Base-by-base conservation (phyloP, 2,888 invertebrate species). In the Epinotia nisella region DNA sequence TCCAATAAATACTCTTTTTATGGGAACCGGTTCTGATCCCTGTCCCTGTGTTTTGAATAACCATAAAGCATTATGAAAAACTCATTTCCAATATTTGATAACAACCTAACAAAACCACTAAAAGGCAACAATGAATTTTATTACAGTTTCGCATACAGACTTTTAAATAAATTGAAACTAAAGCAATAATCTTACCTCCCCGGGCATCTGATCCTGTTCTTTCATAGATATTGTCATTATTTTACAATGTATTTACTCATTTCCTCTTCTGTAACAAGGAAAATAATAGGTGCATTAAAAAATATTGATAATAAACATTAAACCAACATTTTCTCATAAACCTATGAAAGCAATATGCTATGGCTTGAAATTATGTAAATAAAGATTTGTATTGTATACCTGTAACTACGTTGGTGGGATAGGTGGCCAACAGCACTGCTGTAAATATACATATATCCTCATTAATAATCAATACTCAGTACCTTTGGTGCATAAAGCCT, bases 141-240 rank as follows among this genome's bases (percentile, higher is more conserved):
- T 15, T 49, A 15, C 49, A 49, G 3, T 49, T 1, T 15, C 15
- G n/a, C 11, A 17, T 53, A 17, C 10, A 0, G 7, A 53, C 2
- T 15, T 29, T 13, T 3, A 45, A 19, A 39, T 24, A 51, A 51
- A 56, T 24, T 29, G 10, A 70, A 66, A 65, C 19, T 21, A n/a
- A 53, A 5, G 19, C 9, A 55, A 49, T 74, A 67, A 70, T 71
- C 87, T 88, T 80, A 92, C 93, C 89, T 92, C 93, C 92, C 91
- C 92, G 77, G 92, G 91, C 88, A 91, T 86, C 78, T 88, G 90
- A 76, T 93, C 93, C 89, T 92, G 92, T 88, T 93, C 93, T 86
- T 92, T 93, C 92, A 92, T 93, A 84, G 93, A 89, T 89, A 93
- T 92, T 83, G 92, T 93, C 93, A 93, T 93, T 92, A 90, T 92